phyloP scores from a whole-genome alignment of 2,797 vertebrate genomes.

The Hemibagrus guttatus region DNA sequence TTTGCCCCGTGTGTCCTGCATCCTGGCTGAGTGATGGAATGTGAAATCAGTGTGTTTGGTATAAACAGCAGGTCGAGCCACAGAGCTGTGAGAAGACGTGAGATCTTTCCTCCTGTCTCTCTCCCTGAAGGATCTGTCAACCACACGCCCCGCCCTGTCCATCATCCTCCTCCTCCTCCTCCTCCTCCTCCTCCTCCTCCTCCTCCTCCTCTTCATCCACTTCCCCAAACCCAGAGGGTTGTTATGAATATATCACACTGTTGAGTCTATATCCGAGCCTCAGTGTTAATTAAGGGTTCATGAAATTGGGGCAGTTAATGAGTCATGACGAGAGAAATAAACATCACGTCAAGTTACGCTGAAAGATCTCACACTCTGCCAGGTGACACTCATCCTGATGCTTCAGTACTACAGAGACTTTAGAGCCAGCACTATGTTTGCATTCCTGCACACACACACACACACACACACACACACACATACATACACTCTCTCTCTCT shows the following conservation, averaged over 20 bases:
- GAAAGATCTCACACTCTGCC: not conserved
- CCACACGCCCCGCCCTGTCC: conserved; percentile 48
- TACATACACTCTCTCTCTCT: too few species aligned
- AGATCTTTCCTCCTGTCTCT: conserved; percentile 41
- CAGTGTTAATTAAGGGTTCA: not conserved
- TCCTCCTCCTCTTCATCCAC: not conserved
- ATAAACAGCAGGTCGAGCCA: conserved; percentile 34
- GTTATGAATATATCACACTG: not conserved
- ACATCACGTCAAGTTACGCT: not conserved
- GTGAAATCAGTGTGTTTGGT: conserved; percentile 20
- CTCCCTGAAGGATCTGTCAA: conserved; percentile 39
- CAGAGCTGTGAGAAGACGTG: conserved; percentile 41
- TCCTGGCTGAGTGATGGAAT: conserved; percentile 17
- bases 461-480: not conserved
- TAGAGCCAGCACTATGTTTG: too few species aligned
- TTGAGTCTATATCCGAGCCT: not conserved
- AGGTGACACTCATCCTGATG: not conserved
- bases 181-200: not conserved
- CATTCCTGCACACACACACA: too few species aligned
- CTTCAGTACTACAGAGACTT: not conserved
- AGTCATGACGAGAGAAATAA: not conserved
- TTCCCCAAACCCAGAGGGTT: not conserved
- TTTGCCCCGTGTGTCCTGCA: not conserved
- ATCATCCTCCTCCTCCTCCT: conserved; percentile 25
- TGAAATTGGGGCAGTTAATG: not conserved